phyloP scores from a whole-genome alignment of 37 sponge, comb jelly and placozoan species.

The Ephydatia muelleri region DNA sequence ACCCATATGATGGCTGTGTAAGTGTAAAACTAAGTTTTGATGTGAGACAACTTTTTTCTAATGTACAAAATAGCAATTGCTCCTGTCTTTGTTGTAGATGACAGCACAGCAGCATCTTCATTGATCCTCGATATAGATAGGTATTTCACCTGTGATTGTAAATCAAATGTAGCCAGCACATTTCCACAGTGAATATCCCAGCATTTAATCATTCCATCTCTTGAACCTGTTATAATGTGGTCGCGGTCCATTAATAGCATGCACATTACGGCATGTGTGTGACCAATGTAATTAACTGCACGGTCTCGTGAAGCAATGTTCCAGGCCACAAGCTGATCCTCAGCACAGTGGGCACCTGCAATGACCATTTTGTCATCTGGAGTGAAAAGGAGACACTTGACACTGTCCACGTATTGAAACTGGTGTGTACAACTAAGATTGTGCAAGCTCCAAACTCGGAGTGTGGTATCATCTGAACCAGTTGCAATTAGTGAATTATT shows the following conservation, averaged over 20 bases:
- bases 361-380: slow-evolving; percentile 1
- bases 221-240: slow-evolving; percentile 40
- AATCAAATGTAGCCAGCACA: slow-evolving; percentile 38
- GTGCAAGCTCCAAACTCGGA: slow-evolving; percentile 33
- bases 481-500: slow-evolving; percentile 15
- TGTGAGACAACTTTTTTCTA: background rate
- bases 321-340: slow-evolving; percentile 40
- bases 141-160: slow-evolving; percentile 65
- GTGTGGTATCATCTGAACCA: slow-evolving; percentile 43
- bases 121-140: background rate
- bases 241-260: slow-evolving; percentile 29
- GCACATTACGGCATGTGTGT: slow-evolving; percentile 70
- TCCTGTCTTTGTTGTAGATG: slow-evolving; percentile 61
- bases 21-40: too few relatives aligned
- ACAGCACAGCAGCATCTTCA: slow-evolving; percentile 10
- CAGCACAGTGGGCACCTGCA: slow-evolving; percentile 54
- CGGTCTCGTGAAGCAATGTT: slow-evolving; percentile 15
- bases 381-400: slow-evolving; percentile 31
- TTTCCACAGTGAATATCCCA: slow-evolving; percentile 24
- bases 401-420: slow-evolving; percentile 33
- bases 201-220: slow-evolving; percentile 61
- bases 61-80: slow-evolving; percentile 42
- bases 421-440: background rate
- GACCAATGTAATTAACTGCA: slow-evolving; percentile 17
- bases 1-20: too few relatives aligned